Conservation (phyloP, 2,113 vertebrate genomes). For the Takifugu bimaculatus region DNA sequence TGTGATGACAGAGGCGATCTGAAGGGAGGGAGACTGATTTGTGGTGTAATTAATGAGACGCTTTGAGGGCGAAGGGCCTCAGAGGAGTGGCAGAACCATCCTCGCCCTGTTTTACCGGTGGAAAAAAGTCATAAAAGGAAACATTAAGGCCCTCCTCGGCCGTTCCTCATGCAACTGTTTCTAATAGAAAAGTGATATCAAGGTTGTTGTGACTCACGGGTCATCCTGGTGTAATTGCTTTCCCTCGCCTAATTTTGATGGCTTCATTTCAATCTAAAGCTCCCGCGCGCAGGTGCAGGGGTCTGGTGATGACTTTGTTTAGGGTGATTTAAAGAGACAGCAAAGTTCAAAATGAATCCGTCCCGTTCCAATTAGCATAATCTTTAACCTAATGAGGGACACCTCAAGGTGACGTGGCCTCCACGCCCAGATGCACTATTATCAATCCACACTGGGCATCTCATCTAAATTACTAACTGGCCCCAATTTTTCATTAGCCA, state of each 20-base stretch:
- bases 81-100: slow-evolving; percentile 52
- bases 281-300: slow-evolving; percentile 72
- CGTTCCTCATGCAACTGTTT: slow-evolving; percentile 63
- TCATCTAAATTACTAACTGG: slow-evolving; percentile 93
- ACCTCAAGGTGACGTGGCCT: slow-evolving; percentile 90
- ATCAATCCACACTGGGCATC: slow-evolving; percentile 85
- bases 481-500: slow-evolving; percentile 85
- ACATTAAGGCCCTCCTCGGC: slow-evolving; percentile 34
- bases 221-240: slow-evolving; percentile 88
- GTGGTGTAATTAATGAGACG: slow-evolving; percentile 73
- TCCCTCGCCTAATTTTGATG: slow-evolving; percentile 81
- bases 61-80: slow-evolving; percentile 60
- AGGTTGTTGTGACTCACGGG: slow-evolving; percentile 82
- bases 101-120: slow-evolving; percentile 47
- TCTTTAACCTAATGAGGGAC: slow-evolving; percentile 97
- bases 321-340: slow-evolving; percentile 94
- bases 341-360: slow-evolving; percentile 94
- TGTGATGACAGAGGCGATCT: slow-evolving; percentile 58
- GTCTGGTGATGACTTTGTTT: slow-evolving; percentile 91
- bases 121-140: slow-evolving; percentile 28
- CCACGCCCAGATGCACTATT: slow-evolving; percentile 82
- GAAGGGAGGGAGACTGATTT: slow-evolving; percentile 51
- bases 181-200: slow-evolving; percentile 84
- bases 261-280: slow-evolving; percentile 84
- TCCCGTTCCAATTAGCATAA: slow-evolving; percentile 98